These are phyloP conservation scores for Erethizon dorsatum DNA, from an alignment of 2,797 vertebrate genomes.

Conservation along the genomic window DNA sequence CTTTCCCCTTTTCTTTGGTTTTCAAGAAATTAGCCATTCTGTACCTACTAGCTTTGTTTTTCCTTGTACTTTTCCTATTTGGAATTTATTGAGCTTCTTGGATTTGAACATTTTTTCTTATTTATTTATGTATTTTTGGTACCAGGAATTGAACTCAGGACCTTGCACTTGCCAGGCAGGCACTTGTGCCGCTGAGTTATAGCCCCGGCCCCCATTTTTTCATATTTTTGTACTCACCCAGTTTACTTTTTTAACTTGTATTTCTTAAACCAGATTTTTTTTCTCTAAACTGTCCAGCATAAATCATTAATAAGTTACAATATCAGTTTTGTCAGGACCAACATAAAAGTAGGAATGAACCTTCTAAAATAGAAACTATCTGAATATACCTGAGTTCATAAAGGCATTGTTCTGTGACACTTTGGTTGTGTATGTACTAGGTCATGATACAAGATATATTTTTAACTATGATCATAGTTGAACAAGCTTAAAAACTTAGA, in stretches of 20 bases:
- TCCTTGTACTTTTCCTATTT: constrained; percentile 17
- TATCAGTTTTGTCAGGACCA: neutral
- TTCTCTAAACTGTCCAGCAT: neutral
- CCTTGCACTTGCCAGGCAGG: too few species aligned
- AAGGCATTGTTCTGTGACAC: neutral
- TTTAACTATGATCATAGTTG: neutral
- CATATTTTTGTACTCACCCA: neutral
- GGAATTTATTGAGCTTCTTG: neutral
- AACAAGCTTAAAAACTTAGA: neutral
- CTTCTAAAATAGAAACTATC: constrained; percentile 30
- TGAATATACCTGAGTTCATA: neutral
- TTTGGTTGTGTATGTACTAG: neutral
- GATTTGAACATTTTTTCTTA: neutral
- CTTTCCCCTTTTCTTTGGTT: neutral
- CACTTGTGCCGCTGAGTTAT: too few species aligned
- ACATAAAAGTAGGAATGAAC: neutral
- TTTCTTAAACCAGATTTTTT: neutral
- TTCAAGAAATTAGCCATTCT: neutral
- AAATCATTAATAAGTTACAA: neutral
- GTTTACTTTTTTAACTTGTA: constrained; percentile 4
- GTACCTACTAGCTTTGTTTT: neutral
- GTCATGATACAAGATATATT: neutral
- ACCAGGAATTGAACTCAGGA: too few species aligned
- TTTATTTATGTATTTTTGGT: too few species aligned
- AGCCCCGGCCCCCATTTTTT: neutral